Percentiles rank a stretch among this genome's conserved stretches.
Conservation (phyloP, 2,113 vertebrate species). For the Sporophila hypoxantha region DNA sequence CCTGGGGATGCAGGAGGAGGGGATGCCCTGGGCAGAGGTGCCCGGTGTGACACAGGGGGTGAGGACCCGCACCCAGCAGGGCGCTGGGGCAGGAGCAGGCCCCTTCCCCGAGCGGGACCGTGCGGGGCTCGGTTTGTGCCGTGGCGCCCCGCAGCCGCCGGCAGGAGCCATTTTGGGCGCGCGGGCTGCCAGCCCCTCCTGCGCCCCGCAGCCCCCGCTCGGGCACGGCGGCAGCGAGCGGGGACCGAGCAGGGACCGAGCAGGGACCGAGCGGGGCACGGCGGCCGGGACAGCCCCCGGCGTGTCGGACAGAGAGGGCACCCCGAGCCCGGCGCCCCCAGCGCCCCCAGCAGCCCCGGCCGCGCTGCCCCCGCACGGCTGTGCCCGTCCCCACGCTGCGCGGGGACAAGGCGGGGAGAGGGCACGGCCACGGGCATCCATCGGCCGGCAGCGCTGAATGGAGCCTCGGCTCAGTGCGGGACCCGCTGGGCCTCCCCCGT, state of each 20-base stretch:
- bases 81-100: background rate
- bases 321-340: background rate
- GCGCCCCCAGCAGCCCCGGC: background rate
- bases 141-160: background rate
- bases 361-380: background rate
- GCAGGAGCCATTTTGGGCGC: background rate
- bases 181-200: background rate
- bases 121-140: accelerated
- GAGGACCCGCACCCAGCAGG: background rate
- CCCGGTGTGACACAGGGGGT: accelerated
- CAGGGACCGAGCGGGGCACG: background rate
- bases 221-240: accelerated
- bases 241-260: background rate
- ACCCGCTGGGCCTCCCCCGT: background rate
- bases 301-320: background rate
- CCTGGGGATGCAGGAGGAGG: background rate
- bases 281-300: too few species aligned
- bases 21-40: background rate
- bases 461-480: background rate
- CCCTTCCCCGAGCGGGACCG: too few species aligned
- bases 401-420: background rate
- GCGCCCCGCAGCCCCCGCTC: background rate
- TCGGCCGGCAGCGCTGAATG: background rate
- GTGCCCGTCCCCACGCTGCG: background rate
- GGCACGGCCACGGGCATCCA: background rate